Evolutionary conservation across 2,888 invertebrate species (phyloP).

Genomic region (Chloroclystis v-ata): DNA sequence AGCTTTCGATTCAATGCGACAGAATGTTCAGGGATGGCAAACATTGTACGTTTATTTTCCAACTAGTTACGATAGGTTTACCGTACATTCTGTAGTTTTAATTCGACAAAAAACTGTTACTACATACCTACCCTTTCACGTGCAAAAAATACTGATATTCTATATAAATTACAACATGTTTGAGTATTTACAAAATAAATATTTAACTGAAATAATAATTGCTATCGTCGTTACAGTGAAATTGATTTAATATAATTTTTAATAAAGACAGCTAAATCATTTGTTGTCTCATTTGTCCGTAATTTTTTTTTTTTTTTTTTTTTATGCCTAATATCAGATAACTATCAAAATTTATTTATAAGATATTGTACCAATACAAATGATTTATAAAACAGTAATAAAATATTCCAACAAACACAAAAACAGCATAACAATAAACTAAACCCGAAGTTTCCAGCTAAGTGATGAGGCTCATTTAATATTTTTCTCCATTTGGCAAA

Average conservation of each 20-base stretch:
- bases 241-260: no score
- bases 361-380: no score
- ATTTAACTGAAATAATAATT: no score
- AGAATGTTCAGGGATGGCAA: constrained; percentile 16
- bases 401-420: background rate
- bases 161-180: background rate
- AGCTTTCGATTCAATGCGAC: constrained; percentile 30
- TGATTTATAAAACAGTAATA: no score
- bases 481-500: constrained; percentile 35
- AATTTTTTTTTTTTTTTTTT: no score
- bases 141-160: background rate
- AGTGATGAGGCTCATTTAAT: constrained; percentile 18
- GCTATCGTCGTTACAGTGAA: no score
- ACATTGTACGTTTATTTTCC: constrained; percentile 9
- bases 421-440: constrained; percentile 2
- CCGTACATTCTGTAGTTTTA: no score
- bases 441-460: constrained; percentile 8
- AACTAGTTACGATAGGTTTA: background rate
- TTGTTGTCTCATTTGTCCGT: no score
- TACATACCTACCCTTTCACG: background rate
- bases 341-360: no score
- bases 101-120: background rate
- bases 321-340: no score
- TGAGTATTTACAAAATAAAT: background rate
- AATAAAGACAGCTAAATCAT: no score